Conservation (phyloP, 2,888 invertebrate species). For the Nephrotoma appendiculata region DNA sequence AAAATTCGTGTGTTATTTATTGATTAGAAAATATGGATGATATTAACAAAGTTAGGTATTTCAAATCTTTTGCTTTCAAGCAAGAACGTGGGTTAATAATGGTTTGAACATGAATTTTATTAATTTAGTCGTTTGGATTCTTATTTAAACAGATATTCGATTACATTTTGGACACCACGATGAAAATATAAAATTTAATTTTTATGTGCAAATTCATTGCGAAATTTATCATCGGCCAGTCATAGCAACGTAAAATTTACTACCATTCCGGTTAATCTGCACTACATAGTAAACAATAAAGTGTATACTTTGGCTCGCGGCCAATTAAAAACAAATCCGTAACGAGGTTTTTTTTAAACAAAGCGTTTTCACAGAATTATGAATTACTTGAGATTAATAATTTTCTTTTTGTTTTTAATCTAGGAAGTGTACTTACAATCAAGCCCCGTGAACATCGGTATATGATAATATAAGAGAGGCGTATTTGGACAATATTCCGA, state of each 20-base stretch:
- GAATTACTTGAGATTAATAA: neutral
- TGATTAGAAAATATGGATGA: neutral
- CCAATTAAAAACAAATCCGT: neutral
- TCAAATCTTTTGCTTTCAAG: no score
- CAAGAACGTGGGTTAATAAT: no score
- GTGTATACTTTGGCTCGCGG: conserved; percentile 5
- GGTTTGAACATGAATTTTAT: no score
- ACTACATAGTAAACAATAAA: neutral
- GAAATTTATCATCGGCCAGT: neutral
- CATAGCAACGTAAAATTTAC: neutral
- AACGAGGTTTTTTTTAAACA: neutral
- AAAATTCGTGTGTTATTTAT: neutral
- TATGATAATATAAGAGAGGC: conserved; percentile 73
- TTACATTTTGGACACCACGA: neutral
- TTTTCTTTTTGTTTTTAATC: conserved; percentile 1
- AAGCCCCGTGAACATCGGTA: conserved; percentile 56
- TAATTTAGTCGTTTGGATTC: no score
- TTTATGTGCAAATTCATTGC: neutral
- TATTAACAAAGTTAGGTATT: no score
- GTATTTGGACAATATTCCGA: conserved; percentile 55
- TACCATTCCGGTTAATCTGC: neutral
- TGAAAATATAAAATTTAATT: neutral
- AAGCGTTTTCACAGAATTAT: neutral
- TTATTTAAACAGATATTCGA: neutral
- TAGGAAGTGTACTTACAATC: conserved; percentile 41